Percentiles rank a stretch among this genome's conserved stretches.
These are phyloP conservation scores for Ammodytes dubius DNA, from an alignment of 2,113 vertebrate genomes.

Conservation along the genomic window DNA sequence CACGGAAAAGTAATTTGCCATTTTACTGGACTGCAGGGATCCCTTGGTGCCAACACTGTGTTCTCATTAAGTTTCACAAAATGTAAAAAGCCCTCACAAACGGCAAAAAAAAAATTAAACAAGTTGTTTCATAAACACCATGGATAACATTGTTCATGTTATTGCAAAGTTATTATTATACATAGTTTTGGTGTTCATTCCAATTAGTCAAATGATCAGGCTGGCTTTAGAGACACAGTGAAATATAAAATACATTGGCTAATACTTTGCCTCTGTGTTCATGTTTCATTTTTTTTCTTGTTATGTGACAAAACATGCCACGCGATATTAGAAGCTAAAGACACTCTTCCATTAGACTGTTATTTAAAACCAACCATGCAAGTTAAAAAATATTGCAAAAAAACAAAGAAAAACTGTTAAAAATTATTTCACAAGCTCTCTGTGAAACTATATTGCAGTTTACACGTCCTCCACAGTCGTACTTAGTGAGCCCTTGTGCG, in stretches of 20 bases:
- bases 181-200: neutral
- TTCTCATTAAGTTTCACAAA: conserved; percentile 30
- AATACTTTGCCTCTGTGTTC: neutral
- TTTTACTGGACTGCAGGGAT: conserved; percentile 40
- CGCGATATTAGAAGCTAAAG: neutral
- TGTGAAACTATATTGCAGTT: neutral
- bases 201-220: neutral
- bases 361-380: neutral
- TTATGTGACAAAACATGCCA: neutral
- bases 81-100: neutral
- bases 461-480: no score
- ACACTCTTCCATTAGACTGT: neutral
- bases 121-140: neutral
- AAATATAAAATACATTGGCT: neutral
- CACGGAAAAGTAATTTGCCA: conserved; percentile 26
- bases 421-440: neutral
- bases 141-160: neutral
- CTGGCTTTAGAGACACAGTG: neutral
- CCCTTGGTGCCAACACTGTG: conserved; percentile 36
- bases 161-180: neutral
- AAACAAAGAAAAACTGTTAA: neutral
- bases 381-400: no score
- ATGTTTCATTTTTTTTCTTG: neutral
- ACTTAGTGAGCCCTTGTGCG: neutral
- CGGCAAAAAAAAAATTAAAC: neutral